These are phyloP conservation scores for Neosalanx taihuensis DNA, from an alignment of 2,797 vertebrate species.

Conservation along the genomic window DNA sequence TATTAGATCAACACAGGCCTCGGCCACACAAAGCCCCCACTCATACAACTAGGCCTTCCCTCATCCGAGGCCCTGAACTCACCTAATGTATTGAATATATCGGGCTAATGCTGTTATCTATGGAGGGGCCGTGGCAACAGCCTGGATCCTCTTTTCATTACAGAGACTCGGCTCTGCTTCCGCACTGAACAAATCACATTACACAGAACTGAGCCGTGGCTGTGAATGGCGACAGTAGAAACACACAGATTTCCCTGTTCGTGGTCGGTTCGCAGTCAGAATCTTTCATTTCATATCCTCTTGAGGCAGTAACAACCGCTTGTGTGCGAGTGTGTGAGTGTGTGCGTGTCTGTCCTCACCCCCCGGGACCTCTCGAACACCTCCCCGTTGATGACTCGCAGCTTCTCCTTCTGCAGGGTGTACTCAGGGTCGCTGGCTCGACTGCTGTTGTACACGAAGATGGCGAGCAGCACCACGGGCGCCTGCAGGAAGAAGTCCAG, in stretches of 20 bases:
- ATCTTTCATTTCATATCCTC: no score
- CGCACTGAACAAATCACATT: constrained; percentile 44
- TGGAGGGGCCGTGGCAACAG: not conserved
- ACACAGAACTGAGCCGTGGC: constrained; percentile 36
- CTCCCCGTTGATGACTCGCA: constrained; percentile 80
- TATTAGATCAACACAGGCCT: not conserved
- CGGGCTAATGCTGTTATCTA: constrained; percentile 38
- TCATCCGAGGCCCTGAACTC: constrained; percentile 19
- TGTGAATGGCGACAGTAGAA: constrained; percentile 20
- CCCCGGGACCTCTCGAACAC: constrained; percentile 87
- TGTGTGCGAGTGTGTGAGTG: not conserved
- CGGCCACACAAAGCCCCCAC: constrained; percentile 15
- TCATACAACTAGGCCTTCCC: not conserved
- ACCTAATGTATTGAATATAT: constrained; percentile 20
- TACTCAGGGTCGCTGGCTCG: constrained; percentile 73
- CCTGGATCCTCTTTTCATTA: constrained; percentile 39
- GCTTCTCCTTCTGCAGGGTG: constrained; percentile 76
- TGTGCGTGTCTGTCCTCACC: constrained; percentile 71
- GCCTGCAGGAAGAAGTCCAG: constrained; percentile 94
- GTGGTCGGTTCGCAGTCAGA: no score
- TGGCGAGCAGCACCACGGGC: constrained; percentile 88
- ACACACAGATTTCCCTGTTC: no score
- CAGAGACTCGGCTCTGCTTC: constrained; percentile 39
- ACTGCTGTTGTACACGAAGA: constrained; percentile 93
- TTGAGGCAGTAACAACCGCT: not conserved